These are phyloP conservation scores for Epinotia bilunana DNA, from an alignment of 2,888 invertebrate genomes.

Conservation along the genomic window DNA sequence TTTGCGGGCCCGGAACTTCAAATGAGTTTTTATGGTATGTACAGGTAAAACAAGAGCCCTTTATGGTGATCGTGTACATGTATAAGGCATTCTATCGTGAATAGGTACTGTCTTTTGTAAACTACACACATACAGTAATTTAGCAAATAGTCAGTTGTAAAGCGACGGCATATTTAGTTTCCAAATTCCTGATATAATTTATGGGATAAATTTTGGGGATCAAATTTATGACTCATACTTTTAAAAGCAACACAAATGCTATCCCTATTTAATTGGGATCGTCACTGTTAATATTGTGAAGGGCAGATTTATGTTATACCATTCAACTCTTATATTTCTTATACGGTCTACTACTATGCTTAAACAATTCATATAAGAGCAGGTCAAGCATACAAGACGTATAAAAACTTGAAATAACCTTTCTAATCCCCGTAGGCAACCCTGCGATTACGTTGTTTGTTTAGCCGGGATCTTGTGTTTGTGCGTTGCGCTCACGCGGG, in stretches of 20 bases:
- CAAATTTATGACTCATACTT: background rate
- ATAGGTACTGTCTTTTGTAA: background rate
- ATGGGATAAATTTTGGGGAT: background rate
- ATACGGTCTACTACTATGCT: background rate
- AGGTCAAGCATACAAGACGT: background rate
- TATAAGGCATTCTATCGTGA: background rate
- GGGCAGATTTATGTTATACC: too few relatives aligned
- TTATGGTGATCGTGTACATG: conserved; percentile 6
- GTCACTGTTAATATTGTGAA: too few relatives aligned
- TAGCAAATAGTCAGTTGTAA: background rate
- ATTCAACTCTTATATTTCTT: too few relatives aligned
- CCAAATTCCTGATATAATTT: background rate
- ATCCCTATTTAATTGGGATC: too few relatives aligned
- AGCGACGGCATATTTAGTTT: background rate
- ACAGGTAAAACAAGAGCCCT: conserved; percentile 21
- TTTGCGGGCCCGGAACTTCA: conserved; percentile 40
- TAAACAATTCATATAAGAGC: background rate
- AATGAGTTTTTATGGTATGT: conserved; percentile 41
- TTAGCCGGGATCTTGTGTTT: conserved; percentile 35
- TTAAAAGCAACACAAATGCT: too few relatives aligned
- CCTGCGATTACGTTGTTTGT: conserved; percentile 27
- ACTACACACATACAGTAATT: background rate
- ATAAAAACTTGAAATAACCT: background rate
- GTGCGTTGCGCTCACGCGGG: conserved; percentile 33
- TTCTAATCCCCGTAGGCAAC: conserved; percentile 15